Evolutionary conservation across 2,888 invertebrate species (phyloP).

Genomic region (Harpalus rubripes): DNA sequence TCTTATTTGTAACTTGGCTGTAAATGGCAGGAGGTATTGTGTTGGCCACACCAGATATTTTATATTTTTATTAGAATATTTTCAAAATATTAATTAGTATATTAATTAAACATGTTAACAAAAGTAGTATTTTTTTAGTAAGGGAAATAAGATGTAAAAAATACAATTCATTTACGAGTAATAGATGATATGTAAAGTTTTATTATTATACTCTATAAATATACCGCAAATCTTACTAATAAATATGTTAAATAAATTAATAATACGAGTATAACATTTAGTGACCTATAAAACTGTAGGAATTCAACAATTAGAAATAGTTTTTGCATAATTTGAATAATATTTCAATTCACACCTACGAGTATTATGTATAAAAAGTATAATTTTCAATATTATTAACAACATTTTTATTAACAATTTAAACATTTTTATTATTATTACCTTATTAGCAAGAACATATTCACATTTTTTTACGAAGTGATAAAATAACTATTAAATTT

Average conservation of each 20-base stretch:
- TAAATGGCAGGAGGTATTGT: too few relatives aligned
- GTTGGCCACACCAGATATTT: too few relatives aligned
- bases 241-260: neutral
- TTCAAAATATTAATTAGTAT: too few relatives aligned
- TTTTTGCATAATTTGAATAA: conserved; percentile 17
- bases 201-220: neutral
- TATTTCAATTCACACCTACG: neutral
- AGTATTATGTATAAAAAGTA: neutral
- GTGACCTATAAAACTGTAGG: conserved; percentile 25
- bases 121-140: neutral
- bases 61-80: too few relatives aligned
- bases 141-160: neutral
- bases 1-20: too few relatives aligned
- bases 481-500: too few relatives aligned
- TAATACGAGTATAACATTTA: neutral
- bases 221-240: neutral
- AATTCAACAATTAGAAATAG: conserved; percentile 1
- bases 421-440: neutral
- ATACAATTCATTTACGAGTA: neutral
- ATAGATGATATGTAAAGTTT: neutral
- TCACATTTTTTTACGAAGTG: neutral
- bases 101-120: too few relatives aligned
- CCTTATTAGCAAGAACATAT: neutral
- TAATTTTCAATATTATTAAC: neutral
- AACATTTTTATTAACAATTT: neutral